phyloP scores from a whole-genome alignment of 2,797 vertebrate genomes.

The Harpagifer antarcticus region DNA sequence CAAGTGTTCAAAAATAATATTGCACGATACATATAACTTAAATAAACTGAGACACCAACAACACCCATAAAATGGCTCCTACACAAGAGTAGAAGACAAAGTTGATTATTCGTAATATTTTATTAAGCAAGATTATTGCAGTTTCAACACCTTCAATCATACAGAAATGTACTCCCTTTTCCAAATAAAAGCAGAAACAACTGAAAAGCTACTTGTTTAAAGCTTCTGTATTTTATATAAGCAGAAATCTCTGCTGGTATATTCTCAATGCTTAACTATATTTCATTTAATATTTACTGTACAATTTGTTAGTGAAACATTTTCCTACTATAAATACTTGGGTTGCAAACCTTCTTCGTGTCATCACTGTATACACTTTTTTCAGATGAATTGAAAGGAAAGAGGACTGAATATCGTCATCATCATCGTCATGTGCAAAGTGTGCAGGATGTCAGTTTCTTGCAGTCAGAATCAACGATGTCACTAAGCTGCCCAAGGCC shows the following conservation, averaged over 20 bases:
- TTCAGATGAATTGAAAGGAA: slow-evolving; percentile 25
- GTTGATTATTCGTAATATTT: neutral
- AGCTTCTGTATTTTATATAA: slow-evolving; percentile 27
- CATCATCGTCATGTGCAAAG: neutral
- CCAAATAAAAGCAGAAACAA: slow-evolving; percentile 54
- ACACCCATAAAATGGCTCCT: too few relatives aligned
- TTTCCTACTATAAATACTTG: slow-evolving; percentile 35
- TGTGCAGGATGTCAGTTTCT: slow-evolving; percentile 76
- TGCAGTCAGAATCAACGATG: slow-evolving; percentile 82
- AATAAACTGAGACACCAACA: too few relatives aligned
- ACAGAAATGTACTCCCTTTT: slow-evolving; percentile 28
- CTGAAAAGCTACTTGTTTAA: slow-evolving; percentile 17
- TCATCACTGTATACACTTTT: slow-evolving; percentile 39
- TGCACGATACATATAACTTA: too few relatives aligned
- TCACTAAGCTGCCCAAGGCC: slow-evolving; percentile 85
- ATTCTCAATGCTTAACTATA: slow-evolving; percentile 13
- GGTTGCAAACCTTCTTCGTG: slow-evolving; percentile 11
- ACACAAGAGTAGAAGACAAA: neutral
- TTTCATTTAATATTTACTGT: slow-evolving; percentile 8
- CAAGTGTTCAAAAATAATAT: too few relatives aligned
- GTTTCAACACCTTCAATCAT: neutral
- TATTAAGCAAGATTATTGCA: slow-evolving; percentile 28
- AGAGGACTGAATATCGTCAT: slow-evolving; percentile 26
- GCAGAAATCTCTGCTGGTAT: slow-evolving; percentile 16
- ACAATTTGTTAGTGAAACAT: slow-evolving; percentile 10